Evolutionary conservation across 2,113 vertebrate species (phyloP).

Genomic region (Mungos mungo): DNA sequence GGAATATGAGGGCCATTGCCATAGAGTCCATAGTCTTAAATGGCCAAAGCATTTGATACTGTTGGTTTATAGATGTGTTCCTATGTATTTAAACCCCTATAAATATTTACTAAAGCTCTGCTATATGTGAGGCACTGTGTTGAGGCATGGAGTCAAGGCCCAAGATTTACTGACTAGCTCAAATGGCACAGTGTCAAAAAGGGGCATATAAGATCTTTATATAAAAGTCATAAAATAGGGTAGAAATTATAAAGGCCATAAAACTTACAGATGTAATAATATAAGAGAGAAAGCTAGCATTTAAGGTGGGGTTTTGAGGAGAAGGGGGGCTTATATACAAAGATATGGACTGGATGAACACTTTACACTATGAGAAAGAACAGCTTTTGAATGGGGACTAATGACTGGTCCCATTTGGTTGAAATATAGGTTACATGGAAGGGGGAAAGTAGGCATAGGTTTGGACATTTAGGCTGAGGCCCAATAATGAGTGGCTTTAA

Average conservation of each 20-base stretch:
- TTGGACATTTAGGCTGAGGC: neutral
- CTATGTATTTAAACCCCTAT: neutral
- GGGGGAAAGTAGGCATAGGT: neutral
- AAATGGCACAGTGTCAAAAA: neutral
- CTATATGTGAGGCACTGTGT: neutral
- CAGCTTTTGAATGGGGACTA: neutral
- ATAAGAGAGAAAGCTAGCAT: neutral
- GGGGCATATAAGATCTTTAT: neutral
- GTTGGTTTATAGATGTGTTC: neutral
- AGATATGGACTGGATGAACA: neutral
- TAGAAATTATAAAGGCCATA: neutral
- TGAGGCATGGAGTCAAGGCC: neutral
- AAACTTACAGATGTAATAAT: neutral
- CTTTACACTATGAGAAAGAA: neutral
- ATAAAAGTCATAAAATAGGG: constrained; percentile 26
- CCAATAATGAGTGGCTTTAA: neutral
- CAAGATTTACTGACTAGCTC: constrained; percentile 6
- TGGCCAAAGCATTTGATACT: neutral
- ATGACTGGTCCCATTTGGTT: neutral
- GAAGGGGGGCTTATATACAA: neutral
- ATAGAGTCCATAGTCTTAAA: neutral
- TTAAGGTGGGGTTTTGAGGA: neutral
- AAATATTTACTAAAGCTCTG: neutral
- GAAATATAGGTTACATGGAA: neutral
- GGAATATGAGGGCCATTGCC: constrained; percentile 3